phyloP scores from a whole-genome alignment of 2,888 invertebrate genomes.

The Ophioninae sp. region DNA sequence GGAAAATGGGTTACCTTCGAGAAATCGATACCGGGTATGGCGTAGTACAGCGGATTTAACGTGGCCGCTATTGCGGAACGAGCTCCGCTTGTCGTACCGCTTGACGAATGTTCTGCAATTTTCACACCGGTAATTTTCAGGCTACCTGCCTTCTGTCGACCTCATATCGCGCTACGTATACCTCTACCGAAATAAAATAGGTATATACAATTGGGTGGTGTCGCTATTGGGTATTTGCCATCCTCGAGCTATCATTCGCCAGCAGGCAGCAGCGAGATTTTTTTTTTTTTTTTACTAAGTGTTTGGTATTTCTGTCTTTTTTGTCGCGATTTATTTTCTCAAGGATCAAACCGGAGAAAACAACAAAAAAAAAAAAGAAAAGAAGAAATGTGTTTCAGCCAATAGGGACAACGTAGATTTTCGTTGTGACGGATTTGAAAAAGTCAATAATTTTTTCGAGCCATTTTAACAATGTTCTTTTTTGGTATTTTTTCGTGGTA shows the following conservation, averaged over 20 bases:
- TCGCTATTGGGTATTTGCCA: slow-evolving; percentile 17
- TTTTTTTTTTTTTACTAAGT: background rate
- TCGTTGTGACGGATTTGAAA: too few relatives aligned
- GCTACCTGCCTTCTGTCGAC: slow-evolving; percentile 55
- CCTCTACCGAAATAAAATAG: background rate
- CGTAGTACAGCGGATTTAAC: slow-evolving; percentile 35
- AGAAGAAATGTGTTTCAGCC: too few relatives aligned
- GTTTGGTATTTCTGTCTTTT: slow-evolving; percentile 6
- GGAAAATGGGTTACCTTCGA: slow-evolving; percentile 48
- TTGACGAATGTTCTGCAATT: slow-evolving; percentile 64
- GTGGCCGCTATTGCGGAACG: slow-evolving; percentile 48
- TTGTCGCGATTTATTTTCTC: background rate
- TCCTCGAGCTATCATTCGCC: slow-evolving; percentile 5
- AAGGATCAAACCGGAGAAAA: background rate
- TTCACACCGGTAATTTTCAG: slow-evolving; percentile 61
- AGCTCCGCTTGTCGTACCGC: slow-evolving; percentile 54
- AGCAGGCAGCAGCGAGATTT: background rate
- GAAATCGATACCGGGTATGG: slow-evolving; percentile 55
- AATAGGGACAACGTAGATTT: too few relatives aligned
- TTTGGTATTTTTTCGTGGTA: too few relatives aligned
- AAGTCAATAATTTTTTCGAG: too few relatives aligned
- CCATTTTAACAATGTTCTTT: too few relatives aligned
- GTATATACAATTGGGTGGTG: slow-evolving; percentile 21
- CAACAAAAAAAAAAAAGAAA: too few relatives aligned
- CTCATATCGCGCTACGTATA: slow-evolving; percentile 20